phyloP scores from a whole-genome alignment of 2,888 invertebrate species.

The Thysanoteuthis rhombus region DNA sequence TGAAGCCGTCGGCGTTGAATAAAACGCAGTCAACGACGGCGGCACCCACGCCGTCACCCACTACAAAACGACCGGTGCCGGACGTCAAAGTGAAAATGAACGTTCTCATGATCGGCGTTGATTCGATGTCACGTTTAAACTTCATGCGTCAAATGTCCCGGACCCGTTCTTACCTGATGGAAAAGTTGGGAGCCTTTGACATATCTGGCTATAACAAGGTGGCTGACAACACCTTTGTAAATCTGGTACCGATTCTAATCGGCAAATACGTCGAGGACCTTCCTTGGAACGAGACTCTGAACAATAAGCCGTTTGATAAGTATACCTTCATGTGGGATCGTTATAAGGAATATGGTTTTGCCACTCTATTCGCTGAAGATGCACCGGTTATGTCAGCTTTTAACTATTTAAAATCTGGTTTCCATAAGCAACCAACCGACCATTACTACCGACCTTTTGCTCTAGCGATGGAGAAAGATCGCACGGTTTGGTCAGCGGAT shows the following conservation, averaged over 20 bases:
- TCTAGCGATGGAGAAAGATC: conserved; percentile 70
- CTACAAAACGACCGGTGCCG: neutral
- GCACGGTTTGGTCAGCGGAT: conserved; percentile 52
- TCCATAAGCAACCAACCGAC: conserved; percentile 82
- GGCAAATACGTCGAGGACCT: conserved; percentile 45
- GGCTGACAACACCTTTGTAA: conserved; percentile 93
- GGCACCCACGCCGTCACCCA: conserved; percentile 36
- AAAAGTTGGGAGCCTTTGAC: conserved; percentile 78
- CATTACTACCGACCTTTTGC: conserved; percentile 84
- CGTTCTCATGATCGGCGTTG: conserved; percentile 83
- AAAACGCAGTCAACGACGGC: conserved; percentile 29
- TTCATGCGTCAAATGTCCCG: conserved; percentile 85
- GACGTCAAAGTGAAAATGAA: conserved; percentile 70
- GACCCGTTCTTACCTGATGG: conserved; percentile 72
- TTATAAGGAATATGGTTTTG: conserved; percentile 79
- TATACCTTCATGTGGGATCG: conserved; percentile 86
- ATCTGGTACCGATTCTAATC: conserved; percentile 82
- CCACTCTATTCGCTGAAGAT: conserved; percentile 86
- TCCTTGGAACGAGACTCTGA: conserved; percentile 44
- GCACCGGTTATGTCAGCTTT: conserved; percentile 82
- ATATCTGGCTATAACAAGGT: conserved; percentile 91
- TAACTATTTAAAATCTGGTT: conserved; percentile 80
- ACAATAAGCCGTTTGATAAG: conserved; percentile 45
- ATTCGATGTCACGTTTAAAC: conserved; percentile 86
- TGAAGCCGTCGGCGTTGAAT: neutral